Evolutionary conservation across 2,113 vertebrate genomes (phyloP).

Genomic region (Gnathonemus echidnorhynchus): DNA sequence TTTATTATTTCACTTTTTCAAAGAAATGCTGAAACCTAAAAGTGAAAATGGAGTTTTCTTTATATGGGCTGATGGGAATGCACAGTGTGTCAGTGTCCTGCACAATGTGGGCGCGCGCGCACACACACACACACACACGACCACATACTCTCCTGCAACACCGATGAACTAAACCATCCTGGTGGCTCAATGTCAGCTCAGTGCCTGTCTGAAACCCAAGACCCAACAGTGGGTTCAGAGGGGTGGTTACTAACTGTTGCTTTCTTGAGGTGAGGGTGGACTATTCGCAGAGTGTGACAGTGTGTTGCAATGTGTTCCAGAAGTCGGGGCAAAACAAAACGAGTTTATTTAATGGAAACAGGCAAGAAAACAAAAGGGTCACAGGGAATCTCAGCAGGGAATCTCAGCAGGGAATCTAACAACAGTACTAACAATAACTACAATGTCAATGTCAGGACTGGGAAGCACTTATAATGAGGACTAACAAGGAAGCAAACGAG

Average conservation of each 20-base stretch:
- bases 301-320: no score
- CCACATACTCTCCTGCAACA: no score
- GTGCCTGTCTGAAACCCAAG: background rate
- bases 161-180: background rate
- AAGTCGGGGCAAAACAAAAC: no score
- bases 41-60: background rate
- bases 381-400: no score
- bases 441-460: no score
- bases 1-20: background rate
- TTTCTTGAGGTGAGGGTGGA: background rate
- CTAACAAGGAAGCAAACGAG: no score
- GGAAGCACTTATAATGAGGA: no score
- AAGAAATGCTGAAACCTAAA: background rate
- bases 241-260: background rate
- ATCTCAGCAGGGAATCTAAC: no score
- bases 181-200: background rate
- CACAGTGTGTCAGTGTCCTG: background rate
- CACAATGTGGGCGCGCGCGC: background rate
- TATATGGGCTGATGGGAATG: background rate
- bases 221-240: background rate
- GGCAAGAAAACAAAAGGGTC: no score
- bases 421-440: no score
- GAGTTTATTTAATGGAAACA: no score
- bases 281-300: background rate
- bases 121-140: background rate